Evolutionary conservation across 2,888 invertebrate genomes (phyloP), one percentile per base, ranked within the genome.

Genomic region (Himalopsyche japonica): DNA sequence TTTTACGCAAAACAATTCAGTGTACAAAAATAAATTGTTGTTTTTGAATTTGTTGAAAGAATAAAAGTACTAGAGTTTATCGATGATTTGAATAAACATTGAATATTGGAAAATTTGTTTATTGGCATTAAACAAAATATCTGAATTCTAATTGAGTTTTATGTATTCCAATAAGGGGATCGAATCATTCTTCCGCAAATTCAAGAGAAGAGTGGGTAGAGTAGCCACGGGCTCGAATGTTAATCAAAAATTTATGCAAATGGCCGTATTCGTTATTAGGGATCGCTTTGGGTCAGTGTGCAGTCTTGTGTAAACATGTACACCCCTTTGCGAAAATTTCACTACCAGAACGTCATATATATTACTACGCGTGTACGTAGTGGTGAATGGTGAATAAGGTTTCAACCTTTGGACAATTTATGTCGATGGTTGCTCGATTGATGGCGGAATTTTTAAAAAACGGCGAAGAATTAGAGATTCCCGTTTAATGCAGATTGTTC

Each of bases 231-330:
- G 70, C 70, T 27, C 70, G 70, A 70, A 70, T 70, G 78, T 84
- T 86, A 86, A 84, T 86, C 84, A 86, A 86, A 82, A 86, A 84
- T 84, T 82, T 84, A 86, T 86, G 84, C 84, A 84, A 86, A 86
- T 84, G 86, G 77, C 84, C 86, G 80, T 81, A 80, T 82, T 83
- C 82, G 84, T 84, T 83, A 84, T 84, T 84, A 82, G 86, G 80
- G 86, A 78, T 76, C 84, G 78, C 82, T 82, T 84, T 81, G 82
- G 84, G 85, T 84, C 82, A 84, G 79, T 64, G 82, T 86, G 84
- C 84, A 86, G 82, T 47, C 84, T 84, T 84, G 79, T 84, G 86
- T 86, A 84, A 86, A 82, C 86, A 86, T 47, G 85, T 70, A 70
- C 70, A 70, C 70, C 70, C 70, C 70, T 70, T 70, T 70, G 70